Conservation (phyloP, 2,797 vertebrate species). For the Amblyraja radiata region DNA sequence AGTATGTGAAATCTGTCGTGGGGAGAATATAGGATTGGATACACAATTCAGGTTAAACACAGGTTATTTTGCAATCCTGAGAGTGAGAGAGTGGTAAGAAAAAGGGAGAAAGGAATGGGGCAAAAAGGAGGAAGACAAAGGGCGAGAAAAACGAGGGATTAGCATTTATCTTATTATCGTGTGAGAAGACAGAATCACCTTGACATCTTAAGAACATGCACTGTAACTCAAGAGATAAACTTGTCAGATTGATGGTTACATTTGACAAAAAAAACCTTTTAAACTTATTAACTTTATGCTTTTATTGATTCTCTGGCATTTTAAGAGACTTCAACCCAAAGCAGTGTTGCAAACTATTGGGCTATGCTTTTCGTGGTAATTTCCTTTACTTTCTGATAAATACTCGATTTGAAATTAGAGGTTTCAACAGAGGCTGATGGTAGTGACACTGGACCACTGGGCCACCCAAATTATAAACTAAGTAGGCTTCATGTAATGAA, state of each 20-base stretch:
- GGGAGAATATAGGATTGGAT: background rate
- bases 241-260: constrained; percentile 2
- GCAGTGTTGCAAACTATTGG: background rate
- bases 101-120: background rate
- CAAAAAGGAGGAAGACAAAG: background rate
- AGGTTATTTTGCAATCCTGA: background rate
- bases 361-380: background rate
- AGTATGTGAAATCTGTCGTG: background rate
- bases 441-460: background rate
- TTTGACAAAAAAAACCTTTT: background rate
- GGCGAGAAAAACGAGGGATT: background rate
- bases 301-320: background rate
- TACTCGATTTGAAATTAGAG: background rate
- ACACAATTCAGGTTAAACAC: background rate
- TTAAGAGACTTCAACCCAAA: constrained; percentile 6
- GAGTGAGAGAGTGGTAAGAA: background rate
- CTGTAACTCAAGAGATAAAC: background rate
- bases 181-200: background rate
- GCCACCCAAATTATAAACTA: background rate
- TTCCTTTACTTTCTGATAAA: background rate
- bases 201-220: constrained; percentile 22
- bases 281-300: background rate
- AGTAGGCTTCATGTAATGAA: background rate
- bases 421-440: background rate
- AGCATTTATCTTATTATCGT: background rate